Evolutionary conservation across 2,797 vertebrate genomes (phyloP).

Genomic region (Chromis chromis): DNA sequence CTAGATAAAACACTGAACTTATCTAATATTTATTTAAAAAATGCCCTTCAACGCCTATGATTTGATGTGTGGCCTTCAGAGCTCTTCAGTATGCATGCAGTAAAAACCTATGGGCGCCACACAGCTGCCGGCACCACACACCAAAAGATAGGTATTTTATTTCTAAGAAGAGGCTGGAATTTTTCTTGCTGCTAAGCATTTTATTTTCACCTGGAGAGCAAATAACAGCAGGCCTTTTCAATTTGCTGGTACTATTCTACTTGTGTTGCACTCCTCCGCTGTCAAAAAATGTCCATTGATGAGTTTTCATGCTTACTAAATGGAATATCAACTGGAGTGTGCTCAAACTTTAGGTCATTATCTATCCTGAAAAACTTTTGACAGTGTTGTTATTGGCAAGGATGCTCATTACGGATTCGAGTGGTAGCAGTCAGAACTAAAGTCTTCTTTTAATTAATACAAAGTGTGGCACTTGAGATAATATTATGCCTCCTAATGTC

Average conservation of each 20-base stretch:
- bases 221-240: slow-evolving; percentile 31
- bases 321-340: slow-evolving; percentile 21
- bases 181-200: slow-evolving; percentile 16
- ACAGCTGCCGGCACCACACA: neutral
- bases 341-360: slow-evolving; percentile 21
- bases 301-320: slow-evolving; percentile 30
- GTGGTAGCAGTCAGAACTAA: neutral
- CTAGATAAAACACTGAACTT: slow-evolving; percentile 1
- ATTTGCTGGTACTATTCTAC: slow-evolving; percentile 24
- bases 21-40: slow-evolving; percentile 23
- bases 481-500: slow-evolving; percentile 35
- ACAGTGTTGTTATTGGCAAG: slow-evolving; percentile 13
- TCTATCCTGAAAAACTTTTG: neutral
- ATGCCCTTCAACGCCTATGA: slow-evolving; percentile 6
- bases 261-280: slow-evolving; percentile 20
- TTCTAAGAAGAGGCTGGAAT: neutral
- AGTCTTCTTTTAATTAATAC: slow-evolving; percentile 33
- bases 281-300: slow-evolving; percentile 37
- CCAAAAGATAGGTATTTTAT: slow-evolving; percentile 2
- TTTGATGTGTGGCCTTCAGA: slow-evolving; percentile 13
- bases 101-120: neutral
- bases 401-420: slow-evolving; percentile 11
- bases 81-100: slow-evolving; percentile 18
- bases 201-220: slow-evolving; percentile 22
- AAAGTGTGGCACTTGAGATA: slow-evolving; percentile 35